Evolutionary conservation across 2,888 invertebrate species (phyloP), one percentile per base, ranked within the genome.

Genomic region (Entomobrya multifasciata): DNA sequence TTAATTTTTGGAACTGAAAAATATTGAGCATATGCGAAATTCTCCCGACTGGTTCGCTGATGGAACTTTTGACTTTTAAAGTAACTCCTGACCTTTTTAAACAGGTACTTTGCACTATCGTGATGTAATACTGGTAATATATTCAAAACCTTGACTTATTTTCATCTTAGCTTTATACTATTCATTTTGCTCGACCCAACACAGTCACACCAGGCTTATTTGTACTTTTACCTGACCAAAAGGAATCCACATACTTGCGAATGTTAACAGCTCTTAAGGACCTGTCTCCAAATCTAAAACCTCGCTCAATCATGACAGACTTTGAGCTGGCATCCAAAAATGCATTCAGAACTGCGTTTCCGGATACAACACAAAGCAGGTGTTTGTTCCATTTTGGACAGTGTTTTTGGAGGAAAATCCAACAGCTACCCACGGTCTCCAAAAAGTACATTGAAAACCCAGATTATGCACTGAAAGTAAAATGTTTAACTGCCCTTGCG

Each of bases 351-450:
- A 20, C 3, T 6, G 55, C 30, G 15, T 87, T 83, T 76, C 87
- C 82, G 0, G 57, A 62, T 1, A 17, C 79, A 11, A n/a, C n/a
- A 13, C 62, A 74, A 20, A 1, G 27, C 20, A 79, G 83, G 0
- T 87, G 87, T 36, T 36, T 60, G 6, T 87, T 87, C 15, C 83
- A 87, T 65, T 74, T 83, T 25, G 60, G 49, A 13, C 84, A 87
- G 20, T 79, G 79, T 47, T 47, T 87, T 11, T 87, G 77, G 76
- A 57, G 80, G 10, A 17, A 49, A 36, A 60, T 84, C 15, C 87
- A 87, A 62, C 13, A 25, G 2, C 8, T 65, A n/a, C 82, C 82
- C 0, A 55, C 57, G n/a, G 49, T 87, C 1, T 1, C 22, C 0
- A 0, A 15, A n/a, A 15, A 52, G 10, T 83, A 44, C 15, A 1